These are phyloP conservation scores for Drosophila nebulosa DNA, from an alignment of 1,140 invertebrate species.

Conservation along the genomic window DNA sequence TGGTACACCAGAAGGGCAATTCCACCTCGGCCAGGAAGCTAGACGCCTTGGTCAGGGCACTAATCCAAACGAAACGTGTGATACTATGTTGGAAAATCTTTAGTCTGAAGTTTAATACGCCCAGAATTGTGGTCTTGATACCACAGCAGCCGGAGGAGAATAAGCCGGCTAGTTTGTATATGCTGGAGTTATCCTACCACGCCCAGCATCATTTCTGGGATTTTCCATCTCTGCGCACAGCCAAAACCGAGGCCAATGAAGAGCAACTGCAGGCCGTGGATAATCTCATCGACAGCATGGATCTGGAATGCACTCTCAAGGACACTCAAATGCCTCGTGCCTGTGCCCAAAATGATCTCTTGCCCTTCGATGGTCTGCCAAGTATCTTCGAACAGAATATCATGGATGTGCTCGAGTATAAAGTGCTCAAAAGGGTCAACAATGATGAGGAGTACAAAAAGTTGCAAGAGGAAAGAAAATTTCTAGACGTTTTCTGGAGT, in stretches of 20 bases:
- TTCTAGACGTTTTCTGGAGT: constrained; percentile 62
- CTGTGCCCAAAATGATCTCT: constrained; percentile 49
- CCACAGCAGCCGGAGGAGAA: constrained; percentile 53
- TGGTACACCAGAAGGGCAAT: constrained; percentile 60
- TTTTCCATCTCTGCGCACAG: constrained; percentile 57
- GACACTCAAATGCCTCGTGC: constrained; percentile 47
- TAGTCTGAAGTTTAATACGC: constrained; percentile 57
- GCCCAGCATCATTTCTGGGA: constrained; percentile 71
- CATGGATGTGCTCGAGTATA: constrained; percentile 63
- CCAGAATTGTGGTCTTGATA: constrained; percentile 61
- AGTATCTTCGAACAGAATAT: constrained; percentile 69
- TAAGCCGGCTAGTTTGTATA: constrained; percentile 53
- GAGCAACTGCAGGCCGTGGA: constrained; percentile 67
- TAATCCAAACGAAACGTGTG: constrained; percentile 35
- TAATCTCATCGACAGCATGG: constrained; percentile 65
- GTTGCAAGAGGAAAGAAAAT: constrained; percentile 39
- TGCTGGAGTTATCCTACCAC: constrained; percentile 73
- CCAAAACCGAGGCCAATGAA: constrained; percentile 52
- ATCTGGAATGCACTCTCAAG: constrained; percentile 46
- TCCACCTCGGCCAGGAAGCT: constrained; percentile 57
- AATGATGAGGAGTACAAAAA: constrained; percentile 21
- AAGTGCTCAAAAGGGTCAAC: constrained; percentile 17
- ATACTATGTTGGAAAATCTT: constrained; percentile 75
- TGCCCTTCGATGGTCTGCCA: constrained; percentile 62
- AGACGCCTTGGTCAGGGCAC: constrained; percentile 63